Evolutionary conservation across 2,888 invertebrate species (phyloP), one percentile per base, ranked within the genome.

Genomic region (Suillia variegata): DNA sequence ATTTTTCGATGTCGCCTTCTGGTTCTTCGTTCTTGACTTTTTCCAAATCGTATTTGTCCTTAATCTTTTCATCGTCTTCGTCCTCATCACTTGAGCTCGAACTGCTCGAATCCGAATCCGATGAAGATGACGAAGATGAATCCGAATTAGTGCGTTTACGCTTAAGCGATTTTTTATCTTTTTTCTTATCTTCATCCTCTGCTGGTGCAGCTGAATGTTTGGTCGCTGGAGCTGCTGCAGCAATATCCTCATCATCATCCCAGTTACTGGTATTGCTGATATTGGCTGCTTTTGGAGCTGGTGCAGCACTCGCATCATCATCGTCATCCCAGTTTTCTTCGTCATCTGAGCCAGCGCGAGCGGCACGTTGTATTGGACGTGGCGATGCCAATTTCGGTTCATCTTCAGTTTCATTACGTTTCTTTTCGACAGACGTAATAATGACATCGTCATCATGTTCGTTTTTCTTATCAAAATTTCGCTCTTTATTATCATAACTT

Each of bases 1-100:
- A 33, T 78, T 81, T 70, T 82, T 84, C 49, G 79, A 82, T 62
- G 78, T 82, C 67, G 80, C 83, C 13, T 76, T 57, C n/a, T 20
- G 59, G 73, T 24, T 0, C 71, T 50, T 60, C 22, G 33, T 59
- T 56, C 57, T 67, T 67, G 2, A 67, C 68, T 10, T 67, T 59
- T 34, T 67, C 78, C 18, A 80, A 70, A 57, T 78, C 77, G 58
- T 78, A 80, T 59, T 78, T 78, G 17, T 66, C 64, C 42, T 80
- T 77, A 75, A 83, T 69, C 82, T 83, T 68, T 84, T 75, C 73
- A 33, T 75, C 76, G 53, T 74, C 75, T 10, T 77, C 77, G 8
- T 83, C 83, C 20, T 78, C 74, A 10, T 75, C 75, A 60, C 71
- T 64, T 47, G 71, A 71, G 62, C 75, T 67, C n/a, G 75, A 70